Base-by-base conservation (phyloP, 2,113 vertebrate genomes). In the Sphyrna mokarran region DNA sequence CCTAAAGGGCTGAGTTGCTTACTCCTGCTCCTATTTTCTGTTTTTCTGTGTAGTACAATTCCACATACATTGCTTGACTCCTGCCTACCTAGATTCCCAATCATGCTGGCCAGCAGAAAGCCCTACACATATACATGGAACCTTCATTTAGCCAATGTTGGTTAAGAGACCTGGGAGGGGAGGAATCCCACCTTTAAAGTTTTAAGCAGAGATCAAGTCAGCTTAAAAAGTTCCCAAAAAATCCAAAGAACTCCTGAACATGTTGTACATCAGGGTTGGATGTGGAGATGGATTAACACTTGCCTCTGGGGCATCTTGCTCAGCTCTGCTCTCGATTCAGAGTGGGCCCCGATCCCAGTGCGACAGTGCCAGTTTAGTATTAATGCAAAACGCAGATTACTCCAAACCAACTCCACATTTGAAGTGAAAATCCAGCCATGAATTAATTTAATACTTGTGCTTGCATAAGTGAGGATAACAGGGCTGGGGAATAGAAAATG, bases 381-480 rank as follows among this genome's bases (percentile, higher is more conserved):
- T 33, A 66, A 37, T 68, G 61, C 89, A 93, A 93, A 93, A 18
- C 89, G 40, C n/a, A 66, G 14, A 91, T 91, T 26, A 33, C 87
- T 91, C 63, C 58, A 93, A 93, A 93, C 61, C 0, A 93, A 37
- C n/a, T 37, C n/a, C 16, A 37, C 7, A 37, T 5, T 58, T 37
- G 33, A 16, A 18, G 89, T 22, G 61, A 68, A 93, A 93, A 40
- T 37, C 66, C 89, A 66, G 16, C 61, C 18, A 22, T 43, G 37
- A 69, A 95, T 95, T 95, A 26, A 95, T 95, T 95, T 95, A 23
- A 94, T 94, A 54, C 26, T 95, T 95, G 43, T 58, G n/a, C 37
- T 83, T 40, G 16, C 14, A 20, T 43, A 83, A 48, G 23, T 72
- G 69, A 54, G 37, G 4, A 72, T 95, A 95, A 54, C 29, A 20